Conservation (phyloP, 2,113 vertebrate species). For the Recurvirostra avosetta region DNA sequence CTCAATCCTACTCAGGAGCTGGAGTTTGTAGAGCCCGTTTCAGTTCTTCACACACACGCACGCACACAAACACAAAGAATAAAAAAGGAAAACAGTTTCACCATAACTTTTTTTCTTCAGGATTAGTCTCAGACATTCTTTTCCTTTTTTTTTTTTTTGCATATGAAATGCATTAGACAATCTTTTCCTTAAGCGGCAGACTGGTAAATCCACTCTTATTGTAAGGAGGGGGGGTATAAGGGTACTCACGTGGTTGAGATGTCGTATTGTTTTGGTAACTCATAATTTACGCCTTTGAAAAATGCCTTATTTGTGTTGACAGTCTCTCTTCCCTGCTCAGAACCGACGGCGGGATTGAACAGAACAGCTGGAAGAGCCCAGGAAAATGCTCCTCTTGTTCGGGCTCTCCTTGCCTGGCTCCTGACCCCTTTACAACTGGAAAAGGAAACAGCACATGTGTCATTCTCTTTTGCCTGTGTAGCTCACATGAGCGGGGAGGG, state of each 20-base stretch:
- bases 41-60: background rate
- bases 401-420: conserved; percentile 37
- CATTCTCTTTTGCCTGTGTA: conserved; percentile 63
- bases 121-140: background rate
- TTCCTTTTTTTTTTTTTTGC: background rate
- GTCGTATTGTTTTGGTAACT: conserved; percentile 47
- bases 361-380: conserved; percentile 41
- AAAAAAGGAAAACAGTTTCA: conserved; percentile 18
- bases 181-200: background rate
- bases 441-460: conserved; percentile 74
- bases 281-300: conserved; percentile 58
- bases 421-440: conserved; percentile 66
- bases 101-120: background rate
- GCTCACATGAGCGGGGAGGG: conserved; percentile 75
- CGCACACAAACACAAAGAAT: background rate
- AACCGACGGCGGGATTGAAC: background rate
- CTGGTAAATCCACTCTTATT: background rate
- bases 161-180: background rate
- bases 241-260: conserved; percentile 68
- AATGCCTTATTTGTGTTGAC: conserved; percentile 41
- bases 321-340: conserved; percentile 29
- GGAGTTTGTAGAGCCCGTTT: background rate
- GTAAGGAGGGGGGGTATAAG: background rate
- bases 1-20: background rate
- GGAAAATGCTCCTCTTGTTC: conserved; percentile 68